Base-by-base conservation (phyloP, 64 coral and sea anemone genomes). In the Dendrophyllia cribrosa region DNA sequence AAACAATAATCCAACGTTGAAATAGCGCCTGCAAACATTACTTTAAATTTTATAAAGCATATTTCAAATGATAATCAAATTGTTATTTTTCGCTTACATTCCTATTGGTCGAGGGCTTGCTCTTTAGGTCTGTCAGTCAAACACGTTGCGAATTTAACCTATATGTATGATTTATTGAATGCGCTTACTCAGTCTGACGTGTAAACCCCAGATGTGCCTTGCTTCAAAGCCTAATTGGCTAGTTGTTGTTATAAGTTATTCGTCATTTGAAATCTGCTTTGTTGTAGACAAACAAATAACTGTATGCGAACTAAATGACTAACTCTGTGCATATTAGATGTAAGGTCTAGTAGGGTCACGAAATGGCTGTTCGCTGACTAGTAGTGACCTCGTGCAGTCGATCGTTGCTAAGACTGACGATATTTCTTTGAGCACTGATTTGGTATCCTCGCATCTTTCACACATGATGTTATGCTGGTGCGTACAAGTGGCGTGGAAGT, bases 401-500 rank as follows among this genome's bases (percentile, higher is more conserved):
- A 16, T 43, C 71, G 43, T 74, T 74, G 71, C 71, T 47, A 74
- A 74, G 71, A 44, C 71, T 50, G 43, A 74, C 24, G 70, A 73
- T 73, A 73, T 73, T 73, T 73, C 70, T 45, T 73, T 73, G 70
- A 69, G 66, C 66, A 23, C 66, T 69, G 19, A 69, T 7, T 69
- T 69, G 66, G 66, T 69, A 23, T 69, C 66, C 66, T 69, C 6
- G 1, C 66, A 69, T 69, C 66, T 44, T 73, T 73, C 70, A 26
- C 24, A 73, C 43, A 46, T 43, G 15, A 46, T 73, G 70, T 46
- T 73, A 73, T 73, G 70, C 70, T 73, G 70, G 70, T 73, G 70
- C 70, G 24, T 73, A 73, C 70, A 73, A 73, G 70, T 73, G 24
- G 23, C 70, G 24, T 43, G 70, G 70, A 73, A 73, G 62, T 65